phyloP scores from a whole-genome alignment of 2,797 vertebrate genomes.

The Helostoma temminkii region DNA sequence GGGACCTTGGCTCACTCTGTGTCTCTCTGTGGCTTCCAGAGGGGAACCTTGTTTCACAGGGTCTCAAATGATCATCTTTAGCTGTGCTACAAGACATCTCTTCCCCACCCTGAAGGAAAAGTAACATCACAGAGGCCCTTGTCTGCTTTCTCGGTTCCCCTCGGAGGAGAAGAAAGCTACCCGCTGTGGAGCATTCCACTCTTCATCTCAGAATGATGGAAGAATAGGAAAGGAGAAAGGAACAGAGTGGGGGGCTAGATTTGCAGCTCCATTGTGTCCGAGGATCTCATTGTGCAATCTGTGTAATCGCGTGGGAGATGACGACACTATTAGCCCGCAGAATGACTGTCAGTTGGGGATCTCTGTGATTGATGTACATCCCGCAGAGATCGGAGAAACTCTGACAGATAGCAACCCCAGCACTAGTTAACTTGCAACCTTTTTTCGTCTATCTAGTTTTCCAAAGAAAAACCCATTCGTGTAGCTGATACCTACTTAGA shows the following conservation, averaged over 20 bases:
- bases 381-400: slow-evolving; percentile 69
- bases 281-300: slow-evolving; percentile 74
- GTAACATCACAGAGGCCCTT: slow-evolving; percentile 83
- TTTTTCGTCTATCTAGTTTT: slow-evolving; percentile 63
- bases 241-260: slow-evolving; percentile 66
- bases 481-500: slow-evolving; percentile 68
- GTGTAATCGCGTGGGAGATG: slow-evolving; percentile 72
- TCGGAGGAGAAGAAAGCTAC: slow-evolving; percentile 83
- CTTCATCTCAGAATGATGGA: slow-evolving; percentile 81
- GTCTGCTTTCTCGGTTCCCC: slow-evolving; percentile 80
- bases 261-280: slow-evolving; percentile 77
- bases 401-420: slow-evolving; percentile 69
- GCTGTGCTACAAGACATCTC: slow-evolving; percentile 81
- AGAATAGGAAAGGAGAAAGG: slow-evolving; percentile 74
- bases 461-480: slow-evolving; percentile 55
- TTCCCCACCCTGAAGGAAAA: slow-evolving; percentile 83
- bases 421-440: slow-evolving; percentile 73
- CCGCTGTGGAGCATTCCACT: slow-evolving; percentile 80
- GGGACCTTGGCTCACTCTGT: slow-evolving; percentile 55
- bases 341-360: slow-evolving; percentile 70
- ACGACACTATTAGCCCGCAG: slow-evolving; percentile 75
- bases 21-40: slow-evolving; percentile 62
- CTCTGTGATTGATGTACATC: slow-evolving; percentile 70
- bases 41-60: slow-evolving; percentile 73
- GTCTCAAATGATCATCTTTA: slow-evolving; percentile 85